A percentile compares a stretch with the other conserved stretches of the same genome.
These are phyloP conservation scores for Oryzias celebensis DNA, from an alignment of 2,113 vertebrate genomes.

Conservation along the genomic window DNA sequence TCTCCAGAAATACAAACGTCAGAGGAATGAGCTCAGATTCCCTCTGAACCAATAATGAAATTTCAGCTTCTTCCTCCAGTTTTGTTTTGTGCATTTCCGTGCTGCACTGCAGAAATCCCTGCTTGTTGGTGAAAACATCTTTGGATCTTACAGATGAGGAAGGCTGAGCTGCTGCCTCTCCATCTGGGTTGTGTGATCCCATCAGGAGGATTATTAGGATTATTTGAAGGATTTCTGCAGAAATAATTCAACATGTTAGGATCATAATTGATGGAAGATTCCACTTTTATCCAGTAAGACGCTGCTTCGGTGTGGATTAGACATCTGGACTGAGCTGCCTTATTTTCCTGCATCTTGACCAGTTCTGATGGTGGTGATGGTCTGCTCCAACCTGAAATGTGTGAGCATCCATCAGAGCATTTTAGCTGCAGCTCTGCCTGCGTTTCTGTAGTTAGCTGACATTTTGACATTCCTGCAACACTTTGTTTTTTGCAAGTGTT, in stretches of 20 bases:
- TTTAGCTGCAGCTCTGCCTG: no score
- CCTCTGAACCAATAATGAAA: no score
- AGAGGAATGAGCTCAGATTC: no score
- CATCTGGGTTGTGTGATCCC: slow-evolving; percentile 66
- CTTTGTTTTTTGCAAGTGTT: no score
- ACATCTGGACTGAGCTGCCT: slow-evolving; percentile 73
- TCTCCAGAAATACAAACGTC: no score
- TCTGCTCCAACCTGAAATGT: no score
- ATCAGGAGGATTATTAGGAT: slow-evolving; percentile 71
- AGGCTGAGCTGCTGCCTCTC: slow-evolving; percentile 15
- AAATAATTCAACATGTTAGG: slow-evolving; percentile 73
- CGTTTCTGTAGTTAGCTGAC: no score
- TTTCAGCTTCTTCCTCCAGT: no score
- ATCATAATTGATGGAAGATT: slow-evolving; percentile 75
- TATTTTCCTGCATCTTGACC: slow-evolving; percentile 45
- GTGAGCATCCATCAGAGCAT: no score
- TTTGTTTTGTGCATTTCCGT: not conserved
- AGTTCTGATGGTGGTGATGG: slow-evolving; percentile 5
- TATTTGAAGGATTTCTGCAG: slow-evolving; percentile 67
- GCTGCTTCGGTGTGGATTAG: slow-evolving; percentile 56
- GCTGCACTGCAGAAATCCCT: not conserved
- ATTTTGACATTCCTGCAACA: no score
- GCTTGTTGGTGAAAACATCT: not conserved
- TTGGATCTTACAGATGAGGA: not conserved
- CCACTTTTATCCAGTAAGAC: slow-evolving; percentile 68